These are phyloP conservation scores for Acholoe squamosa DNA, from an alignment of 2,888 invertebrate species.

Conservation along the genomic window DNA sequence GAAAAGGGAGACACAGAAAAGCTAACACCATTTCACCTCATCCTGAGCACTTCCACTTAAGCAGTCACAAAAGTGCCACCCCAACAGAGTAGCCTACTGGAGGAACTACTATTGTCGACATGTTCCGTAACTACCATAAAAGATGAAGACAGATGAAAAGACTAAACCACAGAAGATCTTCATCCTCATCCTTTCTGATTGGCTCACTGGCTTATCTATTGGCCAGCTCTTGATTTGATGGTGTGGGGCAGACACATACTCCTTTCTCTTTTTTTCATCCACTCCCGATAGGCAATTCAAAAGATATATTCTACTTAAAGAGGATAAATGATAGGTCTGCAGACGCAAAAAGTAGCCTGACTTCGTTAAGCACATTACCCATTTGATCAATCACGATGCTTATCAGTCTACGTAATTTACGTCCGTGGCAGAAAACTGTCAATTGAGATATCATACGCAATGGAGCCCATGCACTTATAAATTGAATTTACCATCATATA, in stretches of 20 bases:
- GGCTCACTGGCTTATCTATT: constrained; percentile 9
- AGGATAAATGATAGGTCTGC: neutral
- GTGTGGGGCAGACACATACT: neutral
- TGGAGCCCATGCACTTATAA: neutral
- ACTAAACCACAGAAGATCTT: neutral
- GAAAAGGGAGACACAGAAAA: no score
- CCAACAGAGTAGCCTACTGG: neutral
- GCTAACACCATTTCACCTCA: no score
- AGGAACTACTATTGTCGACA: neutral
- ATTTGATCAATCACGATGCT: constrained; percentile 14
- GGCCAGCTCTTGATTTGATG: neutral
- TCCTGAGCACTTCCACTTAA: neutral
- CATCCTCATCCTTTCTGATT: constrained; percentile 33
- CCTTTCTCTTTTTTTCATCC: neutral
- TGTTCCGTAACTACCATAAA: neutral
- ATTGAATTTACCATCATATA: neutral
- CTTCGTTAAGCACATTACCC: neutral
- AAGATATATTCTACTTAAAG: constrained; percentile 45
- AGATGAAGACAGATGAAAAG: constrained; percentile 48
- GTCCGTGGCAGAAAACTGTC: neutral
- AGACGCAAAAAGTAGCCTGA: neutral
- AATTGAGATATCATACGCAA: neutral
- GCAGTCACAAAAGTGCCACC: neutral
- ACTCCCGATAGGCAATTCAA: constrained; percentile 18
- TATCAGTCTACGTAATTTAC: neutral